Percentiles rank a stretch among this genome's conserved stretches.
These are phyloP conservation scores for Centropus bengalensis DNA, from an alignment of 2,113 vertebrate species.

Conservation along the genomic window DNA sequence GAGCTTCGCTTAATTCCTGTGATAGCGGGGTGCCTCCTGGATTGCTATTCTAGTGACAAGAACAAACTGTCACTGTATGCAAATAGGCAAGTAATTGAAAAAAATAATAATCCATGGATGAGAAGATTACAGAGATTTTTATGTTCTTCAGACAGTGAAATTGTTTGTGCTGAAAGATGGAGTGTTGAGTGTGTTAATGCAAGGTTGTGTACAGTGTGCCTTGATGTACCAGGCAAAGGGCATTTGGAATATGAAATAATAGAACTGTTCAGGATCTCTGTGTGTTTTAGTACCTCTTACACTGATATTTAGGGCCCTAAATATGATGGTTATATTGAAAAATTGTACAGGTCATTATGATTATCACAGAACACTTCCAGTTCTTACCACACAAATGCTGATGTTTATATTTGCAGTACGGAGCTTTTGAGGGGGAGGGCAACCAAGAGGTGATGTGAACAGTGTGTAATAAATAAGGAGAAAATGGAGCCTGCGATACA, in stretches of 20 bases:
- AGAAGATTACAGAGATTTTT: conserved; percentile 41
- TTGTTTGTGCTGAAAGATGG: not conserved
- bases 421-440: not conserved
- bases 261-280: not conserved
- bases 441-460: not conserved
- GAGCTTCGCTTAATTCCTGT: conserved; percentile 52
- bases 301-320: not conserved
- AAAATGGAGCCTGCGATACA: not conserved
- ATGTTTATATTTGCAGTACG: not conserved
- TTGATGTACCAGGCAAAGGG: not conserved
- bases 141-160: not conserved
- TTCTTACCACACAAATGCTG: not conserved
- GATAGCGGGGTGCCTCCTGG: conserved; percentile 21
- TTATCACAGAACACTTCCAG: not conserved
- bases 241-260: not conserved
- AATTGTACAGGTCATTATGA: not conserved
- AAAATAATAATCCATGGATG: not conserved
- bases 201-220: not conserved
- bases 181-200: not conserved
- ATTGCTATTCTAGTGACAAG: not conserved
- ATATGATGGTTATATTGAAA: not conserved
- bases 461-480: conserved; percentile 10
- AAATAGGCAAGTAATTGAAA: conserved; percentile 28
- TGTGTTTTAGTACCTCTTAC: not conserved
- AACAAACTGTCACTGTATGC: conserved; percentile 45